Evolutionary conservation across 2,797 vertebrate species (phyloP).

Genomic region (Helicolenus hilgendorfi): DNA sequence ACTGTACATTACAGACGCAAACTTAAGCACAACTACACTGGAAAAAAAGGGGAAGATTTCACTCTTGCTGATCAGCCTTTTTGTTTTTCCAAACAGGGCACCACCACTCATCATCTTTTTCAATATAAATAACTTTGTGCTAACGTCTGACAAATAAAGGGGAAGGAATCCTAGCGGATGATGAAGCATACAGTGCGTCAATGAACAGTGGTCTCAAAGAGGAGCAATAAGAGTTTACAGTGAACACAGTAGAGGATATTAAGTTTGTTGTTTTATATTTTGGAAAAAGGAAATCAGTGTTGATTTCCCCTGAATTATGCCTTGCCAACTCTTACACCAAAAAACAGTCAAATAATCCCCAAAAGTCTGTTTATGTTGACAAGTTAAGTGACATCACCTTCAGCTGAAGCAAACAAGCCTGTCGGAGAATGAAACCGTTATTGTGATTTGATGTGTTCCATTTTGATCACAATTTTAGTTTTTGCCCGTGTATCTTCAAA

Average conservation of each 20-base stretch:
- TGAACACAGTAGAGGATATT: neutral
- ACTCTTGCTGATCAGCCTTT: neutral
- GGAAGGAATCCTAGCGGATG: neutral
- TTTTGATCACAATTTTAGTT: neutral
- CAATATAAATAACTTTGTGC: neutral
- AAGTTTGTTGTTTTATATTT: neutral
- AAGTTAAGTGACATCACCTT: neutral
- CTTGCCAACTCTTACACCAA: neutral
- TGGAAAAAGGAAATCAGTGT: neutral
- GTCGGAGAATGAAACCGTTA: neutral
- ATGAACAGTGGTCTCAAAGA: neutral
- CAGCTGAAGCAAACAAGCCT: neutral
- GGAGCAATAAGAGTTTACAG: neutral
- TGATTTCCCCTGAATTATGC: neutral
- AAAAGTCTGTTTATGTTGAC: neutral
- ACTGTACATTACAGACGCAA: neutral
- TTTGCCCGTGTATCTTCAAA: neutral
- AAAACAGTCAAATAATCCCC: neutral
- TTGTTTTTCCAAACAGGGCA: neutral
- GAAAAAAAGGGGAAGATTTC: neutral
- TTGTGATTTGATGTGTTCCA: neutral
- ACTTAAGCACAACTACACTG: neutral
- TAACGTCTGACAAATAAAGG: neutral
- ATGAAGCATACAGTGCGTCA: neutral
- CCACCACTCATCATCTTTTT: neutral